Evolutionary conservation across 53 echinoderm and acorn worm genomes (phyloP), one percentile per base, ranked within the genome.

Genomic region (Apostichopus leukothele): DNA sequence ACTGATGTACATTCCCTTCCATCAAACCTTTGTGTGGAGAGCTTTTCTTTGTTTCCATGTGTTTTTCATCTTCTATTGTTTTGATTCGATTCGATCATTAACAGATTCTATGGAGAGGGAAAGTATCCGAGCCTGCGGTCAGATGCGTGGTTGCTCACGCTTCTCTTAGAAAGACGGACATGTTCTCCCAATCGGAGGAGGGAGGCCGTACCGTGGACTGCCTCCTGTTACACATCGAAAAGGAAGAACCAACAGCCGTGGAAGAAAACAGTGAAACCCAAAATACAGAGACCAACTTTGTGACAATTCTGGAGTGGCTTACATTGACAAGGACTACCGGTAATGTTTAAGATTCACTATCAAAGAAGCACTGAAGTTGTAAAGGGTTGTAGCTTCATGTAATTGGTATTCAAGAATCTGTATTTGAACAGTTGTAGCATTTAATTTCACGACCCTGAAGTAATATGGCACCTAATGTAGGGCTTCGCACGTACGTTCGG

Each of bases 231-330:
- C 92, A 94, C 74, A 92, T 97, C 3, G 95, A 94, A 50, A 94
- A 92, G 71, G 87, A 89, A n/a, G 23, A 74, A 20, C 13, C 19
- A 0, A 51, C 13, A 9, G 53, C 63, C 53, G 4, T 14, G 11
- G 81, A n/a, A 13, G 84, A 90, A 75, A 68, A 53, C 75, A 83
- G 52, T 6, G 79, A 83, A 39, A 75, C 20, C 63, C 16, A 23
- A 50, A 71, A 12, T 14, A 54, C 20, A 23, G 25, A 92, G 88
- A 75, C 90, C 57, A 60, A 71, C 26, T 93, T 93, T 86, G 89
- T 74, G 51, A 91, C 91, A 22, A 87, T 89, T 16, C 57, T 98
- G 79, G 98, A 98, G 54, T 98, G 98, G 98, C 75, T 95, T 10
- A 92, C 93, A 6, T 73, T 95, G 79, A 88, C 88, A 1, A 88